Evolutionary conservation across 2,888 invertebrate genomes (phyloP), one percentile per base, ranked within the genome.

Genomic region (Trichogramma evanescens): DNA sequence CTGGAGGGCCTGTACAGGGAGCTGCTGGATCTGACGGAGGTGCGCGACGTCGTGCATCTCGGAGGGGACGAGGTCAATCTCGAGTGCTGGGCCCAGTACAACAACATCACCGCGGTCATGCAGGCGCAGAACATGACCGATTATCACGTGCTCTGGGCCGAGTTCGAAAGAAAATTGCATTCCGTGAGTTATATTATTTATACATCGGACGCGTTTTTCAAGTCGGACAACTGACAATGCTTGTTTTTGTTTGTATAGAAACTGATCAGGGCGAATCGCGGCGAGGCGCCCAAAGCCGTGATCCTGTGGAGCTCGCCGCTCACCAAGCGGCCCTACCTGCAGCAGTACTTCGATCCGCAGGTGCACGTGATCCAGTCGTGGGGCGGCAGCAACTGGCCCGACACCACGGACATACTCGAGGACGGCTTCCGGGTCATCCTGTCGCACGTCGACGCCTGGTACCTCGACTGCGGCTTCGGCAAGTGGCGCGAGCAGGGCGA

Each of bases 401-500:
- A 90, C 72, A 90, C 91, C 10, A 83, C 86, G 5, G 89, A 89
- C 63, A 82, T 92, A 4, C 78, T 92, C 39, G 85, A 88, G 66
- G 87, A 87, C 59, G 92, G 91, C 3, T 92, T 86, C 78, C 84
- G 87, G 59, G 81, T 91, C 55, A 86, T 93, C 59, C 78, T 92
- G 60, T 91, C 91, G 10, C 92, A 93, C 78, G 91, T 91, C 58
- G 92, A 93, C 74, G 90, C 91, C 4, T 91, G 91, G 90, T 93
- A 92, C 78, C 81, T 93, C 66, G 92, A 93, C 76, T 93, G 92
- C 73, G 93, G 93, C 1, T 91, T 89, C 74, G 91, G 91, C 0
- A 87, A 87, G 65, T 93, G 93, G 93, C 82, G 91, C 39, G 88
- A 90, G 72, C 86, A 86, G 41, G 89, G 90, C 2, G 90, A 90